phyloP scores from a whole-genome alignment of 2,113 vertebrate species.

The Aviceda subcristata region DNA sequence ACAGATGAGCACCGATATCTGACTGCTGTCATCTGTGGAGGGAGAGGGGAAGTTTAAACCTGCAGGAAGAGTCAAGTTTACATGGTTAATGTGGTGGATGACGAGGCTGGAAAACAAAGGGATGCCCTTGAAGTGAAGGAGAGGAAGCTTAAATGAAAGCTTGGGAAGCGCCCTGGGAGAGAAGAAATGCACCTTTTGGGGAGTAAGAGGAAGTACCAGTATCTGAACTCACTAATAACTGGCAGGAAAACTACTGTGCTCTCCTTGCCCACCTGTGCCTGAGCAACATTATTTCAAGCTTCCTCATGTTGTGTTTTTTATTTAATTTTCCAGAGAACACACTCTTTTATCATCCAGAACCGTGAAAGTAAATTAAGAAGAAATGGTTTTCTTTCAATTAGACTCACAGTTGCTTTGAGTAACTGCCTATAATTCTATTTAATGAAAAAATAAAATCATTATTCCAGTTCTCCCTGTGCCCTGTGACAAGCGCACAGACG shows the following conservation, averaged over 20 bases:
- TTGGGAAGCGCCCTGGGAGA: background rate
- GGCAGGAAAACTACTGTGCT: background rate
- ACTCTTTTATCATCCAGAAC: conserved; percentile 83
- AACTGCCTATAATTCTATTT: conserved; percentile 87
- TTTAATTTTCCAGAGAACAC: conserved; percentile 77
- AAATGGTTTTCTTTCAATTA: conserved; percentile 88
- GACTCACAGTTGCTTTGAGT: conserved; percentile 80
- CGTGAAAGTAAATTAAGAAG: conserved; percentile 85
- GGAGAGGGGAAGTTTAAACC: background rate
- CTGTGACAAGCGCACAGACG: conserved; percentile 74
- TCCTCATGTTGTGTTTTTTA: conserved; percentile 74
- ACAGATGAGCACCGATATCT: background rate
- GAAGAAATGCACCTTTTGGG: background rate
- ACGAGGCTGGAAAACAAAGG: background rate
- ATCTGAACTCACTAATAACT: background rate
- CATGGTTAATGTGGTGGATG: fast-evolving
- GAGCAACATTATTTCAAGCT: background rate
- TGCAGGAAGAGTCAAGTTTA: background rate
- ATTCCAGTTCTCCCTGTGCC: conserved; percentile 73
- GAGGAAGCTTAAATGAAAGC: background rate
- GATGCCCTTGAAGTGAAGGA: background rate
- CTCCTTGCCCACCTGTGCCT: conserved; percentile 44
- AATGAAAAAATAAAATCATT: conserved; percentile 87
- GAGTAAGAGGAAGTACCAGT: background rate
- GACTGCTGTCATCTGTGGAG: background rate